phyloP scores from a whole-genome alignment of 2,113 vertebrate species.

The Thermophis baileyi region DNA sequence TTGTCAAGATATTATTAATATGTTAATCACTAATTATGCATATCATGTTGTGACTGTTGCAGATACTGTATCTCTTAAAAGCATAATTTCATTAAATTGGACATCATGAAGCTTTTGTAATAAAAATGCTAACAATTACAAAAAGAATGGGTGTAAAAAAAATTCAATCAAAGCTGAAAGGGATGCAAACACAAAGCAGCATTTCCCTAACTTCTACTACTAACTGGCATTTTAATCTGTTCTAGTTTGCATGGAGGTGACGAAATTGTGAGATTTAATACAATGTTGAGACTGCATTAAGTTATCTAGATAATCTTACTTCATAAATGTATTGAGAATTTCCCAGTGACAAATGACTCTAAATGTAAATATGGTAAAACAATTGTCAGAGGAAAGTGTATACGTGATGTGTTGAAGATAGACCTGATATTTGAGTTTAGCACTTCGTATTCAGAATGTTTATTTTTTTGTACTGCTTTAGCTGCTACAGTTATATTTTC shows the following conservation, averaged over 20 bases:
- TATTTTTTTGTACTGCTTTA: background rate
- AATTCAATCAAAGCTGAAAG: background rate
- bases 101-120: background rate
- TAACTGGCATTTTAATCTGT: background rate
- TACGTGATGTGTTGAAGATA: background rate
- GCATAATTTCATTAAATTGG: background rate
- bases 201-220: background rate
- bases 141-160: background rate
- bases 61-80: background rate
- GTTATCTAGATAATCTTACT: background rate
- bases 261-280: background rate
- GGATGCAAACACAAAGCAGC: background rate
- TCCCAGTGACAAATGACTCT: background rate
- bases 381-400: background rate
- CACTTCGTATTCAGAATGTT: background rate
- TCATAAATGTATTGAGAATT: background rate
- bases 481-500: background rate
- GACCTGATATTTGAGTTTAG: background rate
- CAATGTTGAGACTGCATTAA: background rate
- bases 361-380: background rate
- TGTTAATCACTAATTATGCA: background rate
- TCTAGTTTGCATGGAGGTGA: background rate
- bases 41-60: background rate
- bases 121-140: background rate
- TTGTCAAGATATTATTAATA: background rate